Evolutionary conservation across 2,113 vertebrate genomes (phyloP), one percentile per base, ranked within the genome.

Genomic region (Boleophthalmus pectinirostris): DNA sequence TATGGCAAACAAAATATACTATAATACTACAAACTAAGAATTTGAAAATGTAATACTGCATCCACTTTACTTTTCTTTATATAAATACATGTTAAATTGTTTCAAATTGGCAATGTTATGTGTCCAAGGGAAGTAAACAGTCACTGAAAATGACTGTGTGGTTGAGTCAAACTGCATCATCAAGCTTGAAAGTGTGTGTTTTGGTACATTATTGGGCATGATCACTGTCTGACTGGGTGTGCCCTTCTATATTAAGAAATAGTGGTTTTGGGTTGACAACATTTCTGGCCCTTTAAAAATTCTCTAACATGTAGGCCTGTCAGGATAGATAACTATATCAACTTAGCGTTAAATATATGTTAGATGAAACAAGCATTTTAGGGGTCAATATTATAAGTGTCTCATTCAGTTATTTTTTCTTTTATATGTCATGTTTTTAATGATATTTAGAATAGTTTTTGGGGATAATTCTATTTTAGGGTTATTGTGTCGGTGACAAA

Each of bases 171-270:
- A 24, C 45, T 33, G 20, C 16, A 53, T 45, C 38, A 74, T 78
- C 81, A 71, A 61, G 23, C 18, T 8, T 14, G 20, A 73, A 68
- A 75, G 49, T 33, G 60, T 20, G 67, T 72, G 72, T 83, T 72
- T 74, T 24, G 45, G 23, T 35, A 56, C 18, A 9, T n/a, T 21
- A 11, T 69, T 20, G 24, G 56, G 13, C 56, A 57, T 33, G 65
- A 78, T 38, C 24, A 35, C 11, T 10, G 54, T 23, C 49, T 81
- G 82, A 88, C 63, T 69, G 87, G 89, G 87, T 77, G 88, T 87
- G 89, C 64, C 77, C 64, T 68, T 53, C 47, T 49, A 10, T 14
- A 10, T 33, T 24, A 78, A 33, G 61, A 3, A 20, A 72, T 6
- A 20, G 54, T 3, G 20, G 29, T 66, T 82, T 58, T 47, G 20